Conservation (phyloP, 1,140 invertebrate genomes). For the Sycobia sp. region DNA sequence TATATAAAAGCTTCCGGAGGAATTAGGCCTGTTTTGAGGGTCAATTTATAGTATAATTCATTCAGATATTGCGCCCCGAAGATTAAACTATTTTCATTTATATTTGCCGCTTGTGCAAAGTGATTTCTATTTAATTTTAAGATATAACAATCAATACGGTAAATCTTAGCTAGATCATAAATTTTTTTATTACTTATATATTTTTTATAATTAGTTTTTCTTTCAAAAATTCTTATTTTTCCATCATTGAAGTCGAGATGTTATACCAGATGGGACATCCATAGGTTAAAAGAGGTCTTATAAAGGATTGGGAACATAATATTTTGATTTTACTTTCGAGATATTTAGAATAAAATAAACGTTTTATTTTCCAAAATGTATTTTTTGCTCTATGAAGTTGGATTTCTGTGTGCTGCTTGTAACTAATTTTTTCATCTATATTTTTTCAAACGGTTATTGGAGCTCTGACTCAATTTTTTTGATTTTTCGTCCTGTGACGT, state of each 20-base stretch:
- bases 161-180: slow-evolving; percentile 8
- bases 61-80: background rate
- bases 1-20: slow-evolving; percentile 4
- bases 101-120: background rate
- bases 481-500: background rate
- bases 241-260: background rate
- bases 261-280: slow-evolving; percentile 23
- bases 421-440: background rate
- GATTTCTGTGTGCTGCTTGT: background rate
- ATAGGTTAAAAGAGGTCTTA: slow-evolving; percentile 8
- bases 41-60: background rate
- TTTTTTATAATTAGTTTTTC: slow-evolving; percentile 6
- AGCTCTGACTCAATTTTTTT: too few species aligned
- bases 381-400: background rate
- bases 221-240: slow-evolving; percentile 17
- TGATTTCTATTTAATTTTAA: slow-evolving; percentile 15
- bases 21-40: background rate
- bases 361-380: slow-evolving; percentile 7
- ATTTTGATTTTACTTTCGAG: slow-evolving; percentile 31
- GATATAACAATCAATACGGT: slow-evolving; percentile 4
- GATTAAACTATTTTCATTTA: slow-evolving; percentile 8
- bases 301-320: slow-evolving; percentile 29
- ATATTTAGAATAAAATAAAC: slow-evolving; percentile 31
- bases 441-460: too few species aligned
- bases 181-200: background rate